phyloP scores from a whole-genome alignment of 2,888 invertebrate species.

The Leptinotarsa peninsularis region DNA sequence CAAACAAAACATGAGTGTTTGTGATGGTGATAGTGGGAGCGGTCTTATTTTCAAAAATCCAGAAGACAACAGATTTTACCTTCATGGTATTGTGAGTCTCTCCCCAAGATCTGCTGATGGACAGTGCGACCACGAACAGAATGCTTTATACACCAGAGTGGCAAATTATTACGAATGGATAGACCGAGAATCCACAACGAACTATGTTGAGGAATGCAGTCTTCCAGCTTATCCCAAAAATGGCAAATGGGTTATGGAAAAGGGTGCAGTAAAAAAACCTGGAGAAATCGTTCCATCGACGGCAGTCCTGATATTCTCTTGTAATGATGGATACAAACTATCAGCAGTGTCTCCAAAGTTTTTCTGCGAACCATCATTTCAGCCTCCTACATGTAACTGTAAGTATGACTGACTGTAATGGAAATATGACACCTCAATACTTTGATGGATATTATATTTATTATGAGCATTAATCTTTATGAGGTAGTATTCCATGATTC shows the following conservation, averaged over 20 bases:
- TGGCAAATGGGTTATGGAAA: constrained; percentile 34
- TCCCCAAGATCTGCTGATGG: constrained; percentile 14
- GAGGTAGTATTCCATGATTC: too few relatives aligned
- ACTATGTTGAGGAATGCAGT: constrained; percentile 40
- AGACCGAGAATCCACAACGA: constrained; percentile 32
- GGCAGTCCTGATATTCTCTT: constrained; percentile 35
- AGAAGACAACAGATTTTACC: constrained; percentile 38
- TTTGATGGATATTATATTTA: background rate
- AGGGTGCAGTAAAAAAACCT: constrained; percentile 28
- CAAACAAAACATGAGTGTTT: constrained; percentile 38
- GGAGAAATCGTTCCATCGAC: constrained; percentile 36
- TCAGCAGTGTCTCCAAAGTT: constrained; percentile 25
- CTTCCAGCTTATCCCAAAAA: constrained; percentile 39
- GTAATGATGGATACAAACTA: constrained; percentile 36
- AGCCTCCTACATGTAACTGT: constrained; percentile 34
- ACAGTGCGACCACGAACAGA: constrained; percentile 34
- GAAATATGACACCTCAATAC: background rate
- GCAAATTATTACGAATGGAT: constrained; percentile 39
- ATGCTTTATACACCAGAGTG: constrained; percentile 42
- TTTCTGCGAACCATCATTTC: constrained; percentile 30
- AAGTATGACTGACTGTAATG: background rate
- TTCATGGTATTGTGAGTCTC: constrained; percentile 41
- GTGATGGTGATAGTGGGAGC: constrained; percentile 43
- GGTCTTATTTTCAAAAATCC: constrained; percentile 38
- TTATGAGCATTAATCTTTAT: background rate